Base-by-base conservation (phyloP, 2,797 vertebrate species). In the Enteromius fasciolatus region DNA sequence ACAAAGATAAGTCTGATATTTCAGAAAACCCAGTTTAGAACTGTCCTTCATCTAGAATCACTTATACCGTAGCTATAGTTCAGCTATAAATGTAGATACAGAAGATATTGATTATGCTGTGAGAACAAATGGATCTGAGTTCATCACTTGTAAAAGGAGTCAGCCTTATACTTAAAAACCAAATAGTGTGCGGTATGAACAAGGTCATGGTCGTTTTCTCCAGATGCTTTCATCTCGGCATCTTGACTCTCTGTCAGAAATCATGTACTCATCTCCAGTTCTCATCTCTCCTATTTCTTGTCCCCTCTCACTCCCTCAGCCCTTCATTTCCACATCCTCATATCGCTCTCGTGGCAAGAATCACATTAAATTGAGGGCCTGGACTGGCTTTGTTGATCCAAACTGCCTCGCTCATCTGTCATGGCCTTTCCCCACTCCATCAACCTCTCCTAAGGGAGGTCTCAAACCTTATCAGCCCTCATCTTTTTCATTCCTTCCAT, bases 331-430 rank as follows among this genome's bases (percentile, higher is more conserved):
- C 33, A 1, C 6, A 39, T 61, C 50, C 72, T 36, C 73, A 48
- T 81, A 54, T 90, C 88, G 90, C 83, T 91, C 90, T 88, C 61
- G 67, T 87, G 83, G 88, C 80, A 70, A 25, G 72, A 89, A 89
- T 87, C 23, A 14, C 73, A 87, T 59, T 88, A 84, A 66, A 76
- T 82, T 82, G 46, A 63, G 72, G 48, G 72, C 69, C 61, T 9
- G 6, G 50, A 76, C 69, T 25, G 33, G 18, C 57, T 72, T 57
- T 73, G 76, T 78, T 83, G 83, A 88, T 84, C 81, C 78, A 70
- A 44, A 70, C 28, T 64, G 69, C 83, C 63, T 82, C 25, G 10
- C 4, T 85, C 76, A 74, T 84, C 80, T 79, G 83, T 63, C 83
- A 84, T 39, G 70, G 72, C 73, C 76, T 83, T 79, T 88, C 85